Percentiles rank a stretch among this genome's conserved stretches.
These are phyloP conservation scores for Conopomorpha cramerella DNA, from an alignment of 1,140 invertebrate genomes.

Conservation along the genomic window DNA sequence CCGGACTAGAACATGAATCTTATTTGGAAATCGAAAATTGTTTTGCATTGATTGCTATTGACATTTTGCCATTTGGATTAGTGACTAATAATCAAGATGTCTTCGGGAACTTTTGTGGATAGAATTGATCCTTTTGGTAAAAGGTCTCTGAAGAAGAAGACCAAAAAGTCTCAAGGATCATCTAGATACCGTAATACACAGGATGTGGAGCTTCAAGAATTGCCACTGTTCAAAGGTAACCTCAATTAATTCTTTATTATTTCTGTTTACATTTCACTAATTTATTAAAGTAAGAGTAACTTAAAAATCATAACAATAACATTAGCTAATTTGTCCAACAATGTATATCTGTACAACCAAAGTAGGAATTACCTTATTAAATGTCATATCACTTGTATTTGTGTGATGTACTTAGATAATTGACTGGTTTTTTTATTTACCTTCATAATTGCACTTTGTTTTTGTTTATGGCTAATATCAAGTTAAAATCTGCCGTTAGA, in stretches of 20 bases:
- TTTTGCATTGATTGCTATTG: constrained; percentile 47
- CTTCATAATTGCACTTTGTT: no score
- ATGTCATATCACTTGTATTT: no score
- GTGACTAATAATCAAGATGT: constrained; percentile 67
- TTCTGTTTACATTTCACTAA: background rate
- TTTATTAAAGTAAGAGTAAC: background rate
- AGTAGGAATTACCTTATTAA: no score
- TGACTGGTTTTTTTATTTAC: no score
- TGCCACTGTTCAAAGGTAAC: constrained; percentile 86
- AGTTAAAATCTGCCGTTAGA: no score
- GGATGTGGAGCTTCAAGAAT: constrained; percentile 85
- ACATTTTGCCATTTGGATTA: constrained; percentile 51
- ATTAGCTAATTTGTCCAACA: no score
- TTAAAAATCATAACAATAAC: no score
- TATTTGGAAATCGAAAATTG: constrained; percentile 39
- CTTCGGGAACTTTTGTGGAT: constrained; percentile 87
- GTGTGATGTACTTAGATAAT: no score
- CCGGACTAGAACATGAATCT: constrained; percentile 52
- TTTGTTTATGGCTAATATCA: no score
- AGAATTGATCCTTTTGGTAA: constrained; percentile 94
- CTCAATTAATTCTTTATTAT: background rate
- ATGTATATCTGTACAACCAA: no score
- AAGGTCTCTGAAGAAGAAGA: constrained; percentile 89
- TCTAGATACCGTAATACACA: constrained; percentile 87
- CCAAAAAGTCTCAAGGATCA: constrained; percentile 90